These are phyloP conservation scores for Amphiura filiformis DNA, from an alignment of 35 echinoderm and acorn worm species.

Conservation along the genomic window DNA sequence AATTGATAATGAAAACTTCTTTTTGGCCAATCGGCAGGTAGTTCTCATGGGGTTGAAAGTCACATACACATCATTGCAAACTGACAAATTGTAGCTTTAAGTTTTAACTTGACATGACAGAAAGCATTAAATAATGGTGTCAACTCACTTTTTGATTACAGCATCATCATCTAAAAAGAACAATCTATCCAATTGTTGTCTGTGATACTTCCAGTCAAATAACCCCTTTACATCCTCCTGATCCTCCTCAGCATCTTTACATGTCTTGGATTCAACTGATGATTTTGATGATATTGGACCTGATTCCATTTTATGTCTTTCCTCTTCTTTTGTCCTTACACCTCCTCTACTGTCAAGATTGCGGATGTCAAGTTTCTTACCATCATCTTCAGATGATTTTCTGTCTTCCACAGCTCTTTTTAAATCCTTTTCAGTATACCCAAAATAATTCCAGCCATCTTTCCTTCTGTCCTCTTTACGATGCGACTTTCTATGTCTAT, in stretches of 20 bases:
- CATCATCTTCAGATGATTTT: not conserved
- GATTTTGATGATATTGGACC: not conserved
- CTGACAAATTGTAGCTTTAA: too few species aligned
- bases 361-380: not conserved
- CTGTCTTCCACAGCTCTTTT: not conserved
- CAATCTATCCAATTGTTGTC: conserved; percentile 48
- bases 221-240: not conserved
- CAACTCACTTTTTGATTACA: conserved; percentile 54
- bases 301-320: not conserved
- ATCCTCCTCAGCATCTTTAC: not conserved
- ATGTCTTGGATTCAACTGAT: not conserved
- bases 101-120: too few species aligned
- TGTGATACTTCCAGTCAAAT: conserved; percentile 70
- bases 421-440: conserved; percentile 58
- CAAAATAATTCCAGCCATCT: conserved; percentile 42
- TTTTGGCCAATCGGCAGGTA: too few species aligned
- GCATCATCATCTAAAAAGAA: conserved; percentile 62
- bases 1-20: too few species aligned
- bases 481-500: not conserved
- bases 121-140: too few species aligned
- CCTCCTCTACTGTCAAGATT: not conserved
- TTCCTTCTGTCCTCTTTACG: conserved; percentile 16
- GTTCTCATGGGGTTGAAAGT: too few species aligned
- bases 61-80: too few species aligned
- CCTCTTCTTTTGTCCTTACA: not conserved